Evolutionary conservation across 2,113 vertebrate species (phyloP).

Genomic region (Ailurus styani): DNA sequence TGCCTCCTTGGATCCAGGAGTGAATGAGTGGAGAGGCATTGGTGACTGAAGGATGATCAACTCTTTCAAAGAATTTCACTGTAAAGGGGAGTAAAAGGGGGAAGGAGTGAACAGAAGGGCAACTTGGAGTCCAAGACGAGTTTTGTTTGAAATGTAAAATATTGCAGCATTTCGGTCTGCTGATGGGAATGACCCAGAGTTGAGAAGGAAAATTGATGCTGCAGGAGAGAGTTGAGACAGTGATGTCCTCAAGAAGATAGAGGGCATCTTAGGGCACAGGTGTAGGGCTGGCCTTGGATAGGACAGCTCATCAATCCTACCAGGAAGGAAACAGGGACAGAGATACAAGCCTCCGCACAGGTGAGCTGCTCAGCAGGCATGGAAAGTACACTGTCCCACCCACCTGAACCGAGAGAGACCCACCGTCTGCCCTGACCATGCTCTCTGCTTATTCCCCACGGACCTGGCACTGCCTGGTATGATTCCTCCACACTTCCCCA

Average conservation of each 20-base stretch:
- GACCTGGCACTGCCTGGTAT: background rate
- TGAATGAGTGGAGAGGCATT: background rate
- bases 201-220: background rate
- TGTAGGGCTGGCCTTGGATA: background rate
- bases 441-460: background rate
- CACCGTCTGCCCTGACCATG: background rate
- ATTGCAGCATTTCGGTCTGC: background rate
- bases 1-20: background rate
- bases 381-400: background rate
- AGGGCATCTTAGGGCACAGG: background rate
- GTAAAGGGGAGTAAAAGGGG: background rate
- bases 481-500: background rate
- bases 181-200: background rate
- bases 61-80: background rate
- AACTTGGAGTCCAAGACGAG: background rate
- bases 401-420: background rate
- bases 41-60: background rate
- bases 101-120: background rate
- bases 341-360: background rate
- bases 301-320: background rate
- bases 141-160: background rate
- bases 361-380: rapidly evolving
- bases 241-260: background rate
- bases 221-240: background rate
- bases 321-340: background rate